Evolutionary conservation across 2,113 vertebrate genomes (phyloP).

Genomic region (Amphiprion ocellaris): DNA sequence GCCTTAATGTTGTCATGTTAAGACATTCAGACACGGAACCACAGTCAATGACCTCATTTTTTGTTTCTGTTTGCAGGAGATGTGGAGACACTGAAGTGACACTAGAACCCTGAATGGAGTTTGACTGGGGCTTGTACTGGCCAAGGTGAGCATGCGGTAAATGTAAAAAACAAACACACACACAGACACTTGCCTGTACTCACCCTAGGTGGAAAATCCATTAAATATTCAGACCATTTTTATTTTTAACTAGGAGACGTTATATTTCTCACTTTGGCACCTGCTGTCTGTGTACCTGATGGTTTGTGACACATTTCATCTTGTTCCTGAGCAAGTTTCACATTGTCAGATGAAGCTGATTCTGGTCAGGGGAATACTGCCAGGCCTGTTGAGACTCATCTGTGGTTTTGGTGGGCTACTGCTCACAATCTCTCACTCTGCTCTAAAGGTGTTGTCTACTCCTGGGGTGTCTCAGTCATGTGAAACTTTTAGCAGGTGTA

Average conservation of each 20-base stretch:
- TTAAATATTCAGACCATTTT: conserved; percentile 16
- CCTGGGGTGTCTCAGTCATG: not conserved
- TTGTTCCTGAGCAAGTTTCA: conserved; percentile 47
- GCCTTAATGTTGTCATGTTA: not conserved
- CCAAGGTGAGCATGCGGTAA: conserved; percentile 67
- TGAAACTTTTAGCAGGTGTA: conserved; percentile 1
- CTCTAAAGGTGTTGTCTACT: not conserved
- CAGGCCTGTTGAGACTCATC: conserved; percentile 59
- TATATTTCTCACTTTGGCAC: conserved; percentile 6
- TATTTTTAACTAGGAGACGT: conserved; percentile 9
- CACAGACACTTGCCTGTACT: not conserved
- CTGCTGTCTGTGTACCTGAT: conserved; percentile 13
- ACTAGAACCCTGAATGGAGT: conserved; percentile 66
- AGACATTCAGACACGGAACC: not conserved
- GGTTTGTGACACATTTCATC: conserved; percentile 8
- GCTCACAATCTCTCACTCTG: conserved; percentile 11
- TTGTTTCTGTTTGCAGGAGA: conserved; percentile 62
- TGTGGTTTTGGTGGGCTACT: conserved; percentile 53
- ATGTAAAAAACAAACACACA: conserved; percentile 3
- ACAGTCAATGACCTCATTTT: conserved; percentile 29
- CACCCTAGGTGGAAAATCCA: not conserved
- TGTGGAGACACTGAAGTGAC: conserved; percentile 64
- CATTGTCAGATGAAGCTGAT: conserved; percentile 39
- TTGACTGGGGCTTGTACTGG: conserved; percentile 67
- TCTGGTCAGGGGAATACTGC: conserved; percentile 50